Evolutionary conservation across 2,888 invertebrate genomes (phyloP).

Genomic region (Latrodectus hesperus): DNA sequence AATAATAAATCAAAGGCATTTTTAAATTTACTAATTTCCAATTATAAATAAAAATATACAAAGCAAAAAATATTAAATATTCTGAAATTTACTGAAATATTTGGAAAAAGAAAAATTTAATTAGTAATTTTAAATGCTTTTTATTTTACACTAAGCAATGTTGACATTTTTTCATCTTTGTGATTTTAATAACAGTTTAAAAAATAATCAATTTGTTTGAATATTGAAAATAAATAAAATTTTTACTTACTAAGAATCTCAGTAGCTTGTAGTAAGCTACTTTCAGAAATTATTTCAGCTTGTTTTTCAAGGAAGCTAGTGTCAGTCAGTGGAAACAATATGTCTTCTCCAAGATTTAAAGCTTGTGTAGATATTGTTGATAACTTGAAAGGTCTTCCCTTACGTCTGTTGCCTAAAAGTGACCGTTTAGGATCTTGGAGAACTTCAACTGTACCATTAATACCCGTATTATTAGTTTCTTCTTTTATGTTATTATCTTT

Average conservation of each 20-base stretch:
- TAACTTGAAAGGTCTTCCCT: slow-evolving; percentile 68
- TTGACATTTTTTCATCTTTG: not conserved
- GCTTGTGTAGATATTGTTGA: slow-evolving; percentile 47
- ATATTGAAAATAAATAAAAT: not conserved
- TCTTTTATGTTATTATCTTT: slow-evolving; percentile 21
- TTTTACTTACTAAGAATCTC: slow-evolving; percentile 52
- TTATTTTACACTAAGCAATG: too few species aligned
- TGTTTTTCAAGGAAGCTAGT: slow-evolving; percentile 53
- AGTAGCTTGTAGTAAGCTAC: slow-evolving; percentile 52
- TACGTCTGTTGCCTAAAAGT: slow-evolving; percentile 70
- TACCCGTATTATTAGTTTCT: slow-evolving; percentile 15
- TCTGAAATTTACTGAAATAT: too few species aligned
- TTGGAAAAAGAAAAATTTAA: too few species aligned
- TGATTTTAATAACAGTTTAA: not conserved
- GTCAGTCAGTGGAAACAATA: slow-evolving; percentile 48
- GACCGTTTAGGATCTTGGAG: slow-evolving; percentile 71
- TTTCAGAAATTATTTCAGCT: slow-evolving; percentile 47
- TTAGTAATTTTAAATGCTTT: too few species aligned
- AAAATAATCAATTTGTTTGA: too few species aligned
- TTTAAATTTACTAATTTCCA: too few species aligned
- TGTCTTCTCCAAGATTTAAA: slow-evolving; percentile 69
- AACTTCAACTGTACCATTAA: slow-evolving; percentile 65
- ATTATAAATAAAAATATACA: too few species aligned
- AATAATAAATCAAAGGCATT: too few species aligned
- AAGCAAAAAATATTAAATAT: too few species aligned